Evolutionary conservation across 1,140 invertebrate species (phyloP).

Genomic region (Drosophila watanabei): DNA sequence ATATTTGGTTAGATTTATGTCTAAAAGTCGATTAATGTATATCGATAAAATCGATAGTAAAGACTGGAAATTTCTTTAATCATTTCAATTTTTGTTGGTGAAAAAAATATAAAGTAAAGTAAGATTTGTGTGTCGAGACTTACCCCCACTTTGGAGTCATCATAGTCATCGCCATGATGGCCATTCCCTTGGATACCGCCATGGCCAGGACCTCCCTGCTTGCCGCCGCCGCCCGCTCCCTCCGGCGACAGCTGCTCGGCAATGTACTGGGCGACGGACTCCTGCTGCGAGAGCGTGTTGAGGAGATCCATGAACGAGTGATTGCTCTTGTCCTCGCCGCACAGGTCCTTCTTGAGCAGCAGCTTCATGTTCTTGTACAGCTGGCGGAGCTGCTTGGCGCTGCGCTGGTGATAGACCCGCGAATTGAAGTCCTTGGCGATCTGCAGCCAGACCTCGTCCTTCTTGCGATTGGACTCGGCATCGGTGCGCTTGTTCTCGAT

Average conservation of each 20-base stretch:
- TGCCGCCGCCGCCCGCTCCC: constrained; percentile 49
- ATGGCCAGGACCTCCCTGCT: constrained; percentile 14
- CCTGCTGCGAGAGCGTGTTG: constrained; percentile 79
- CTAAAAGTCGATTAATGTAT: too few relatives aligned
- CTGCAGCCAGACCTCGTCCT: constrained; percentile 84
- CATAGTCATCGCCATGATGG: constrained; percentile 69
- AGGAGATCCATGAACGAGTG: constrained; percentile 79
- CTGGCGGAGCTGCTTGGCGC: constrained; percentile 81
- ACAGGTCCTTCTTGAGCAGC: constrained; percentile 81
- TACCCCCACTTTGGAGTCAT: constrained; percentile 76
- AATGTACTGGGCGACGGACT: constrained; percentile 77
- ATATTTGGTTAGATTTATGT: too few relatives aligned
- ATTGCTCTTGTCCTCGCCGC: constrained; percentile 78
- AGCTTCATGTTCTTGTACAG: constrained; percentile 85
- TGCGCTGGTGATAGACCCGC: constrained; percentile 81
- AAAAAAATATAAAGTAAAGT: background rate
- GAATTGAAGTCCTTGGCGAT: constrained; percentile 84
- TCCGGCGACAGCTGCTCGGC: constrained; percentile 77
- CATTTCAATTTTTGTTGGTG: background rate
- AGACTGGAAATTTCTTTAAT: background rate
- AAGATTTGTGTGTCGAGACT: background rate
- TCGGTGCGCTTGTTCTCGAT: constrained; percentile 85
- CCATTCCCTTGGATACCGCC: constrained; percentile 34
- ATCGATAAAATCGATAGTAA: background rate
- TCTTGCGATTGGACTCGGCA: constrained; percentile 84